Percentiles rank a stretch among this genome's conserved stretches.
Evolutionary conservation across 2,888 invertebrate genomes (phyloP).

Genomic region (Drosophila leonis): DNA sequence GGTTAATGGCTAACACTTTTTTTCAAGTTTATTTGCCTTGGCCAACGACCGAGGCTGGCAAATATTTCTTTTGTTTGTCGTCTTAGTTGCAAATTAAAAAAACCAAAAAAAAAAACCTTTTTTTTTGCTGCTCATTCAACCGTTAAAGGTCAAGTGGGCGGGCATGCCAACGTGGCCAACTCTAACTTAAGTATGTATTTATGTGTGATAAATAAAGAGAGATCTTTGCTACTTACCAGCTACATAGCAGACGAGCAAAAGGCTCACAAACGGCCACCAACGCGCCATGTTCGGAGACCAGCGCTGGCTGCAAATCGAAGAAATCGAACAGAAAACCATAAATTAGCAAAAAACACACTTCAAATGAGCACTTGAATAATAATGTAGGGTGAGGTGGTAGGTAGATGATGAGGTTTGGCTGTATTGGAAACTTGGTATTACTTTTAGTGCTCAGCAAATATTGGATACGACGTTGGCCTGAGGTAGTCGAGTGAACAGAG

Average conservation of each 20-base stretch:
- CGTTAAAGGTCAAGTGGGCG: slow-evolving; percentile 68
- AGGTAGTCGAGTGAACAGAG: slow-evolving; percentile 53
- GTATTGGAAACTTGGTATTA: slow-evolving; percentile 37
- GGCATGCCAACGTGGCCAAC: slow-evolving; percentile 55
- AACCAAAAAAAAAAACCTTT: slow-evolving; percentile 21
- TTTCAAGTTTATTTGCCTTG: slow-evolving; percentile 71
- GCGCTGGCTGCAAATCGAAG: slow-evolving; percentile 70
- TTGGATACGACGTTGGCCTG: slow-evolving; percentile 61
- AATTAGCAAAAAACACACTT: slow-evolving; percentile 54
- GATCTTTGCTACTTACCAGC: slow-evolving; percentile 78
- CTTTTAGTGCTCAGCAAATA: slow-evolving; percentile 57
- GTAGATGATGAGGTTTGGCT: not conserved
- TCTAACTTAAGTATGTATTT: slow-evolving; percentile 16
- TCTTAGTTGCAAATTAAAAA: slow-evolving; percentile 50
- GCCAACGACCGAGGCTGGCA: slow-evolving; percentile 51
- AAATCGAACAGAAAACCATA: slow-evolving; percentile 40
- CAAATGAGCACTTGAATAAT: slow-evolving; percentile 30
- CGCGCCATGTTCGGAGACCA: slow-evolving; percentile 82
- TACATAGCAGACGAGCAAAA: slow-evolving; percentile 82
- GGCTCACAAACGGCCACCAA: slow-evolving; percentile 83
- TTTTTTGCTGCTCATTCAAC: slow-evolving; percentile 42
- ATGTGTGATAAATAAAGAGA: slow-evolving; percentile 8
- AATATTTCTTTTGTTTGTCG: slow-evolving; percentile 22
- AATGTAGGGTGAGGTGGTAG: slow-evolving; percentile 5
- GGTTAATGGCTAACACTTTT: slow-evolving; percentile 53